A percentile compares a stretch with the other conserved stretches of the same genome.
Evolutionary conservation across 2,888 invertebrate species (phyloP).

Genomic region (Parnassius smintheus): DNA sequence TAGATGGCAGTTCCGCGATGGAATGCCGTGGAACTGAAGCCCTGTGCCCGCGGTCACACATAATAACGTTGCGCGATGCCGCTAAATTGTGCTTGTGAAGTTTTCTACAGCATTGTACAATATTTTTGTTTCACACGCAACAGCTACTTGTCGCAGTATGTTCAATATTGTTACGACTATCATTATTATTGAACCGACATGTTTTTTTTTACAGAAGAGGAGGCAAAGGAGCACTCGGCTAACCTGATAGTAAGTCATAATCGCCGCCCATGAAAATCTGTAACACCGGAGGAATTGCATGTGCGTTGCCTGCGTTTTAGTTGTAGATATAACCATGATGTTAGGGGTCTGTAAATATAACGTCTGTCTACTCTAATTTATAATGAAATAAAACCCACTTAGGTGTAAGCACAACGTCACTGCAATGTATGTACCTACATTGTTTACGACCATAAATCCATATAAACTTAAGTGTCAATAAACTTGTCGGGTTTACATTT

Average conservation of each 20-base stretch:
- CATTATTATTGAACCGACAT: no score
- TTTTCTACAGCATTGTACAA: not conserved
- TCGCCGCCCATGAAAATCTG: no score
- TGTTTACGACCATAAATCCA: constrained; percentile 22
- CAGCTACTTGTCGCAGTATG: no score
- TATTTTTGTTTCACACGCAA: not conserved
- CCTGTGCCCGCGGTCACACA: constrained; percentile 29
- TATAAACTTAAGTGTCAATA: constrained; percentile 31
- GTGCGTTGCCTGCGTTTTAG: no score
- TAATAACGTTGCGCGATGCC: constrained; percentile 15
- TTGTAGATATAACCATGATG: no score
- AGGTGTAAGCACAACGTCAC: constrained; percentile 14
- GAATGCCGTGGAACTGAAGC: constrained; percentile 52
- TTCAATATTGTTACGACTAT: no score
- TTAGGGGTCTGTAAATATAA: no score
- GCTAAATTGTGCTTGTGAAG: constrained; percentile 8
- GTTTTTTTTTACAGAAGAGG: no score
- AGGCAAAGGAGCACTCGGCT: no score
- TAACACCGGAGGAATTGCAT: no score
- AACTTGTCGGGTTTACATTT: constrained; percentile 34
- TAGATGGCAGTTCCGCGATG: constrained; percentile 65
- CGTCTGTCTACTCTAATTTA: constrained; percentile 4
- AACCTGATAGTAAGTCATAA: no score
- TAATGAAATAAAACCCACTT: constrained; percentile 6
- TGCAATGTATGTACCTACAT: constrained; percentile 15